A percentile compares a stretch with the other conserved stretches of the same genome.
Evolutionary conservation across 2,113 vertebrate genomes (phyloP).

Genomic region (Propithecus coquereli): DNA sequence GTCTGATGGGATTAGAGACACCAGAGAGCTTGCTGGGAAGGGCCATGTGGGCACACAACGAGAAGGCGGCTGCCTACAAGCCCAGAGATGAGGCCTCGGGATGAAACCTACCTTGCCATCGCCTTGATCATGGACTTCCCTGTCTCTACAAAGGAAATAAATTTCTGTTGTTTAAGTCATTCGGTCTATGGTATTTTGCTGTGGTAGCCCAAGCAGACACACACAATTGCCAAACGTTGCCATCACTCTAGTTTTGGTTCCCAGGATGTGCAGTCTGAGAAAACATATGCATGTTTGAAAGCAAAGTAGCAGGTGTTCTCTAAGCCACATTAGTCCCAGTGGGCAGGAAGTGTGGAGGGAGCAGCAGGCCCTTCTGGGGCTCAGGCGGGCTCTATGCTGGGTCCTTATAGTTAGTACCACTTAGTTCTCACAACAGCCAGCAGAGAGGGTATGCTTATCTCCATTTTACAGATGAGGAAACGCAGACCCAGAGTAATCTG

Average conservation of each 20-base stretch:
- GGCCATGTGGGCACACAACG: fast-evolving
- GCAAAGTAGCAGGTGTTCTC: not conserved
- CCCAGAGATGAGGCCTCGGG: not conserved
- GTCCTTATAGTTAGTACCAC: not conserved
- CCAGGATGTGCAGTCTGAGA: no score
- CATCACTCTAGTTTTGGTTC: not conserved
- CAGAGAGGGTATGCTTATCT: no score
- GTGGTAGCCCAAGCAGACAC: not conserved
- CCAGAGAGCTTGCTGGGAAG: not conserved
- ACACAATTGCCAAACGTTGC: not conserved
- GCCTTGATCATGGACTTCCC: not conserved
- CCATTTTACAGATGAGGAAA: not conserved
- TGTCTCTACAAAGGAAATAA: not conserved
- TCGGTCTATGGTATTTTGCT: not conserved
- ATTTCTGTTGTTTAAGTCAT: not conserved
- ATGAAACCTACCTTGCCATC: not conserved
- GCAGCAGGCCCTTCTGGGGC: no score
- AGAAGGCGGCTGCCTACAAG: not conserved
- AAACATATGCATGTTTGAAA: not conserved
- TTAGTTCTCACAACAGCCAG: not conserved
- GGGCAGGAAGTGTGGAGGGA: not conserved
- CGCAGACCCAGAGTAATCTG: not conserved
- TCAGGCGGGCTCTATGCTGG: not conserved
- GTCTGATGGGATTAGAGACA: not conserved
- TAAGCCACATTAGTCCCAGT: not conserved